Base-by-base conservation (phyloP, 1,140 invertebrate genomes). In the Halyomorpha halys region DNA sequence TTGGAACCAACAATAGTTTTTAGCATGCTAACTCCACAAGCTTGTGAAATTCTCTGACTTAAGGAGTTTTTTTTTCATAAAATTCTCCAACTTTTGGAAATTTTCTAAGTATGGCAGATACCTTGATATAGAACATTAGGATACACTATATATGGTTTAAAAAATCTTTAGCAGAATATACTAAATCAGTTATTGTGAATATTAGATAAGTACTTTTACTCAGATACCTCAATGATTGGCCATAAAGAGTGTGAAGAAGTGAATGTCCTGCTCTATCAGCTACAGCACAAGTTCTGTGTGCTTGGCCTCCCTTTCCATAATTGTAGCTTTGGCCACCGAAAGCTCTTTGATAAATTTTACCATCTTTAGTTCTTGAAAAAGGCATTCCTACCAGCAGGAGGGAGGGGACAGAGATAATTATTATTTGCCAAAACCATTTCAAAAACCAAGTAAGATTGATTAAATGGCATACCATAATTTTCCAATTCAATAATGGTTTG, bases 311-410 rank as follows among this genome's bases (percentile, higher is more conserved):
- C 77, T 96, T 96, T 11, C 97, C 97, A 76, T 88, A 98, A 71
- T 98, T 87, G 44, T 95, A 82, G 56, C 91, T 93, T 75, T 98
- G 96, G 1, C 97, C 97, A 66, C 97, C 97, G 76, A 99, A 99
- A 14, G 95, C 94, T 67, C 97, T 80, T 76, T 99, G 97, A 74
- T 98, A 99, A 71, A 99, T 98, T 77, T 91, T 95, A 16, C 94
- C 85, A 25, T 88, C 92, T 39, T 86, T 81, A 1, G 91, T 93
- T 44, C 96, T 83, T 64, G 91, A 97, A 77, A 99, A 98, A 5
- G 96, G 95, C 86, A 91, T 90, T 19, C 80, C 61, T 66, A 60
- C 1, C 39, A 27, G 18, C 27, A 60, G 19, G 4, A 56, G 44
- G 59, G 21, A 44, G 9, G 34, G 34, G 15, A 56, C 4, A 27